These are phyloP conservation scores for Crenuchus spilurus DNA, from an alignment of 2,797 vertebrate species.

Conservation along the genomic window DNA sequence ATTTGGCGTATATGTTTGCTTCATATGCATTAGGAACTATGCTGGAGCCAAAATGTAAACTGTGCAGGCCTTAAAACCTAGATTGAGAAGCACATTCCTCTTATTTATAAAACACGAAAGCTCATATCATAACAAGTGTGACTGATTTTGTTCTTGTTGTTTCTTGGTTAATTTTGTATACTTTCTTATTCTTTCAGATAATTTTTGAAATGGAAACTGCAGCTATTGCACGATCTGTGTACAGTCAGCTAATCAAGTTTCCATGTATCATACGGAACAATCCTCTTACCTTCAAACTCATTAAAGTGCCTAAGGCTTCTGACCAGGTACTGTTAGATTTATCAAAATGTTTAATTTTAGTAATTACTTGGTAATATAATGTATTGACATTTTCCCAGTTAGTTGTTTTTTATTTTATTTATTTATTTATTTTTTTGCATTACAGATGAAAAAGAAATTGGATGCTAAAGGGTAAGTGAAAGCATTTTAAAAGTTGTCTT, in stretches of 20 bases:
- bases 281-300: conserved; percentile 46
- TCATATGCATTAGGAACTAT: no score
- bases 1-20: no score
- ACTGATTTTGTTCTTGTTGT: no score
- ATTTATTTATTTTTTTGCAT: no score
- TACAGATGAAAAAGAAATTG: conserved; percentile 59
- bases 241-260: conserved; percentile 50
- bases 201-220: conserved; percentile 71
- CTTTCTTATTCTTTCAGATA: conserved; percentile 57
- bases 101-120: no score
- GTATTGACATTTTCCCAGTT: not conserved
- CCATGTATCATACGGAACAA: conserved; percentile 59
- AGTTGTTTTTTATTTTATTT: conserved; percentile 12
- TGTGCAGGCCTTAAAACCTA: no score
- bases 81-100: no score
- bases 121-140: no score
- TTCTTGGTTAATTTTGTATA: no score
- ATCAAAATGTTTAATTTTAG: not conserved
- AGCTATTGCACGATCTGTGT: conserved; percentile 42
- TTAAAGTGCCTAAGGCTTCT: conserved; percentile 44
- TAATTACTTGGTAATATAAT: not conserved
- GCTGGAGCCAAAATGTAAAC: no score
- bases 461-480: conserved; percentile 56
- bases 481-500: no score
- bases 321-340: conserved; percentile 32